Evolutionary conservation across 2,888 invertebrate species (phyloP).

Genomic region (Sarcophaga caerulescens): DNA sequence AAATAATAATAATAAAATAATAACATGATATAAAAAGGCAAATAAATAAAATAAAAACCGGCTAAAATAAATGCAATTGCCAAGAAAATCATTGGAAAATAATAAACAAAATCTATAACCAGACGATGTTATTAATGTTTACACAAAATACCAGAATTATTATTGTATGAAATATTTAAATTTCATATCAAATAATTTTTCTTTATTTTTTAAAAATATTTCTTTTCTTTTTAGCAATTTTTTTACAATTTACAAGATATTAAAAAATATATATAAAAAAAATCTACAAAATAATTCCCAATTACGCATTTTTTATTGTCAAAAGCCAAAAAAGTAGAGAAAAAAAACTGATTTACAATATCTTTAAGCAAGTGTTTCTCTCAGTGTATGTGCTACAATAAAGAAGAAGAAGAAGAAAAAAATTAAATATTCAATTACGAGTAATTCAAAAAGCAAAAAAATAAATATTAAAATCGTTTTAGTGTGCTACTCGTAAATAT

Average conservation of each 20-base stretch:
- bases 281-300: conserved; percentile 43
- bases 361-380: conserved; percentile 5
- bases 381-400: conserved; percentile 21
- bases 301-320: conserved; percentile 43
- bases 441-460: not conserved
- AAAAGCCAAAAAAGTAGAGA: not conserved
- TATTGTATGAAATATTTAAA: no score
- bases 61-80: conserved; percentile 23
- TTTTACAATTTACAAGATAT: not conserved
- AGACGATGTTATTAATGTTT: not conserved
- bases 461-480: not conserved
- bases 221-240: conserved; percentile 24
- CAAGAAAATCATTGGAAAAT: conserved; percentile 19
- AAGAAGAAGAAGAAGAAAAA: conserved; percentile 4
- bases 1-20: conserved; percentile 30
- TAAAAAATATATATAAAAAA: not conserved
- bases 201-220: not conserved
- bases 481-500: not conserved
- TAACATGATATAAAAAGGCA: not conserved
- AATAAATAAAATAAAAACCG: conserved; percentile 44
- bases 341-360: not conserved
- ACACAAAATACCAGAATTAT: not conserved
- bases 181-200: not conserved
- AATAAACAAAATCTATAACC: conserved; percentile 6
- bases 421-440: not conserved